Evolutionary conservation across 2,888 invertebrate species (phyloP).

Genomic region (Scaptomyza cyrtandrae): DNA sequence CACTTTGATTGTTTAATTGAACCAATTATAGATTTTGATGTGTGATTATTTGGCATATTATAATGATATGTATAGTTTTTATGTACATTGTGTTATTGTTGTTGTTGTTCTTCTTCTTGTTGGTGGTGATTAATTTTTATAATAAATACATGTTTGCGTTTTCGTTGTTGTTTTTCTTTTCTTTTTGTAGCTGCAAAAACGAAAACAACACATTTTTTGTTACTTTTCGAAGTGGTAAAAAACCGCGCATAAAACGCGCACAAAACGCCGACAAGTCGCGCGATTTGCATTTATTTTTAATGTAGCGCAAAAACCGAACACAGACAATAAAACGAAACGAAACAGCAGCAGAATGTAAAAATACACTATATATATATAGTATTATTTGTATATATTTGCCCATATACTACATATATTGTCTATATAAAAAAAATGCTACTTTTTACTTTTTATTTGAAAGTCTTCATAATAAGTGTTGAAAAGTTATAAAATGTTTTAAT

Average conservation of each 20-base stretch:
- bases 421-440: too few species aligned
- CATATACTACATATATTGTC: too few species aligned
- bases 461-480: too few species aligned
- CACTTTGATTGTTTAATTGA: conserved; percentile 33
- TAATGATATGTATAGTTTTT: conserved; percentile 15
- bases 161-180: conserved; percentile 15
- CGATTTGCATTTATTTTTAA: conserved; percentile 46
- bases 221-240: not conserved
- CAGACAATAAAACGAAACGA: conserved; percentile 14
- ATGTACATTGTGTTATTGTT: conserved; percentile 4
- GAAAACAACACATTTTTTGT: conserved; percentile 14
- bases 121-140: conserved; percentile 20
- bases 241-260: conserved; percentile 19
- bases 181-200: conserved; percentile 37
- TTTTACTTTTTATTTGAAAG: too few species aligned
- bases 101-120: conserved; percentile 3
- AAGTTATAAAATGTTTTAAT: too few species aligned
- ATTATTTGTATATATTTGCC: too few species aligned
- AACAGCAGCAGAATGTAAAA: conserved; percentile 13
- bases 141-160: conserved; percentile 42
- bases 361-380: not conserved
- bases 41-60: conserved; percentile 24
- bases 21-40: conserved; percentile 14
- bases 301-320: conserved; percentile 30
- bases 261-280: not conserved